Conservation (phyloP, 2,113 vertebrate species). For the Tricholaema leucomelas region DNA sequence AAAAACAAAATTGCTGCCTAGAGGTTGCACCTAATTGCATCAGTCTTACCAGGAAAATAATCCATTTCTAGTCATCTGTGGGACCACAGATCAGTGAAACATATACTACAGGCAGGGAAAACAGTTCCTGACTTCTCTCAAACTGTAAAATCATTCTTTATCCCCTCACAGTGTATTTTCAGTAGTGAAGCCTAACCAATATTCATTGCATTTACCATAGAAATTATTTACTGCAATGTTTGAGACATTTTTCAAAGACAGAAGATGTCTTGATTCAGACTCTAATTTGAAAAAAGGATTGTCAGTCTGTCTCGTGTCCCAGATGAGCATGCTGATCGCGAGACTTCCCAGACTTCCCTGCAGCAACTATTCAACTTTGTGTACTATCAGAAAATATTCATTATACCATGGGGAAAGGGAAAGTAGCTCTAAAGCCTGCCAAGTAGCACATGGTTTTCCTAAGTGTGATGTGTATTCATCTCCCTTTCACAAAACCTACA, state of each 20-base stretch:
- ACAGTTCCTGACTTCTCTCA: not conserved
- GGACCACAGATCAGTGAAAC: not conserved
- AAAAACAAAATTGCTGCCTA: not conserved
- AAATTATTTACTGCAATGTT: not conserved
- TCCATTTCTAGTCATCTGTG: not conserved
- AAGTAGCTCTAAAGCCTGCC: not conserved
- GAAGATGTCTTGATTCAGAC: not conserved
- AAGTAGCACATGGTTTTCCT: not conserved
- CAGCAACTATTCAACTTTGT: constrained; percentile 9
- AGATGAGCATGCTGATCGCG: constrained; percentile 22
- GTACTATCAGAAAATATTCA: constrained; percentile 4
- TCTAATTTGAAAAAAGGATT: constrained; percentile 7
- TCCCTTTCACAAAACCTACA: not conserved
- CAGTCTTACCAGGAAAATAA: not conserved
- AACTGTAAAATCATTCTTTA: not conserved
- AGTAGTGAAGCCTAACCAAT: not conserved
- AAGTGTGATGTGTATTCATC: not conserved
- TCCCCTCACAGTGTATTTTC: not conserved
- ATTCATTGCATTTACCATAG: not conserved
- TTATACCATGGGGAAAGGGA: not conserved
- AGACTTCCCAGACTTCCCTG: constrained; percentile 27
- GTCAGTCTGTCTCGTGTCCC: constrained; percentile 12
- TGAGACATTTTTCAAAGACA: not conserved
- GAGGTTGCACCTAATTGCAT: not conserved
- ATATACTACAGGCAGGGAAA: not conserved